These are phyloP conservation scores for Aphaenogaster floridana DNA, from an alignment of 1,140 invertebrate genomes.

Conservation along the genomic window DNA sequence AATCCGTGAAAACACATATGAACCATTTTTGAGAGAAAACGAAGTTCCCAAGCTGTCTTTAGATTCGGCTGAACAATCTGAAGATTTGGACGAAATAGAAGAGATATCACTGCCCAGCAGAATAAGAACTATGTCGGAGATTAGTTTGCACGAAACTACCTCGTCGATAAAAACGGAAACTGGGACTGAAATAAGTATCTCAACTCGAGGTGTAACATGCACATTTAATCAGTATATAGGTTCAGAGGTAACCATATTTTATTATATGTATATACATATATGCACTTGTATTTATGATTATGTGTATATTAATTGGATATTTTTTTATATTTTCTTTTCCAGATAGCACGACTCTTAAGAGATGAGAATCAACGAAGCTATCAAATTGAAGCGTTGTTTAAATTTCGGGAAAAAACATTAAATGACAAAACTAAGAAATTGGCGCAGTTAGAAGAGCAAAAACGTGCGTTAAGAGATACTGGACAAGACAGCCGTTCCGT, in stretches of 20 bases:
- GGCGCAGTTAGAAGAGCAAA: conserved; percentile 87
- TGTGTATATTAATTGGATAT: conserved; percentile 24
- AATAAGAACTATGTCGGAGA: conserved; percentile 85
- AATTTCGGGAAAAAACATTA: conserved; percentile 87
- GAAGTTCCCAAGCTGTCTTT: conserved; percentile 79
- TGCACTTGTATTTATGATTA: neutral
- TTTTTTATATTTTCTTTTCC: conserved; percentile 42
- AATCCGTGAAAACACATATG: conserved; percentile 58
- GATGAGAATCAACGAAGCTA: conserved; percentile 85
- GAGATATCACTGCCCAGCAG: conserved; percentile 82
- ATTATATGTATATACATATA: neutral
- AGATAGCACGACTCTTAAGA: conserved; percentile 86
- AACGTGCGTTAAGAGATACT: conserved; percentile 86
- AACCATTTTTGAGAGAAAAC: conserved; percentile 41
- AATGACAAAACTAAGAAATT: conserved; percentile 89
- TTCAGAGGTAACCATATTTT: conserved; percentile 78
- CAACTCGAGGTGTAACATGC: conserved; percentile 84
- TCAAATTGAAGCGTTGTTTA: conserved; percentile 87
- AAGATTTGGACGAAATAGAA: conserved; percentile 82
- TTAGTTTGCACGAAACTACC: conserved; percentile 86
- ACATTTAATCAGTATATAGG: conserved; percentile 86
- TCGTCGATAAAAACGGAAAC: conserved; percentile 86
- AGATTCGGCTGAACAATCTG: conserved; percentile 80
- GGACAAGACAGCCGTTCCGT: conserved; percentile 87
- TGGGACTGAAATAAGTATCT: conserved; percentile 86